These are phyloP conservation scores for Gymnoscelis rufifasciata DNA, from an alignment of 2,888 invertebrate species.

Conservation along the genomic window DNA sequence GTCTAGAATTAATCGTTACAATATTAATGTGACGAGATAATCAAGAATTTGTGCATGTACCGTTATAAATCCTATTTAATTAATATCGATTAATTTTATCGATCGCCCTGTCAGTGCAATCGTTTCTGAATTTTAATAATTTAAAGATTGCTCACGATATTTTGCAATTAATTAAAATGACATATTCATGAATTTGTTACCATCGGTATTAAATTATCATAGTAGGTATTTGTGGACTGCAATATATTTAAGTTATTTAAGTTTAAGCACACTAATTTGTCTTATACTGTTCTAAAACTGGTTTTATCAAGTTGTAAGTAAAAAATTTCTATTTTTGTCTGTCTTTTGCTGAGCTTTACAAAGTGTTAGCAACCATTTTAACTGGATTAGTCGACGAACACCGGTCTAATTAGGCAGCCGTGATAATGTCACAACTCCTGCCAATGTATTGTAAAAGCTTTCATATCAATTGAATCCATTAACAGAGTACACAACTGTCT, in stretches of 20 bases:
- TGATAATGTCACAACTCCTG: constrained; percentile 57
- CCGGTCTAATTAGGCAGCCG: constrained; percentile 13
- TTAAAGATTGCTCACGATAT: neutral
- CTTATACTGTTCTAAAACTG: no score
- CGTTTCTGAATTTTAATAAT: constrained; percentile 33
- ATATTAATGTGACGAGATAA: constrained; percentile 19
- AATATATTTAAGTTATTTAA: no score
- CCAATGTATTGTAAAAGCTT: constrained; percentile 75
- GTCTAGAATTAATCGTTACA: constrained; percentile 11
- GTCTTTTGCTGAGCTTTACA: no score
- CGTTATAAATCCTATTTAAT: constrained; percentile 21
- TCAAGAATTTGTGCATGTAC: constrained; percentile 15
- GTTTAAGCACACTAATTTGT: no score
- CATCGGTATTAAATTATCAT: no score
- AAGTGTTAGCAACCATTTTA: no score
- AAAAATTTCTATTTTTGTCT: no score
- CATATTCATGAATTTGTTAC: no score
- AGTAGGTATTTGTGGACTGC: no score
- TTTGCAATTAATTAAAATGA: neutral
- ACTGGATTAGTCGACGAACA: neutral
- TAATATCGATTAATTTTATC: constrained; percentile 29
- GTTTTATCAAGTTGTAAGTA: no score
- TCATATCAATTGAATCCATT: constrained; percentile 80
- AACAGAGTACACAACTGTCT: constrained; percentile 76
- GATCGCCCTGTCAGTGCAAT: constrained; percentile 31